Conservation (phyloP, 1,140 invertebrate species). For the Uloborus diversus region DNA sequence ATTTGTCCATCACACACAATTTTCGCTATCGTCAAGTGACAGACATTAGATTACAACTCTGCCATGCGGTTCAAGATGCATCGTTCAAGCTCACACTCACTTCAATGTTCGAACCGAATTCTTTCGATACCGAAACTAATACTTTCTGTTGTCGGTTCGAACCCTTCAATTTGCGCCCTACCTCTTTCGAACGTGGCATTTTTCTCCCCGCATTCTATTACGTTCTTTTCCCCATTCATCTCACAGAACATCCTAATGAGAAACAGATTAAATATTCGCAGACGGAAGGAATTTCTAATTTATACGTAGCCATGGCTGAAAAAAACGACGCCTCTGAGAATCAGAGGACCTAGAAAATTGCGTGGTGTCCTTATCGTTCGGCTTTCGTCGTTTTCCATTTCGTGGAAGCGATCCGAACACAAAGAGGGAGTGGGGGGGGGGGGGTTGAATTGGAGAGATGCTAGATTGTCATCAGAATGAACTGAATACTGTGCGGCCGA, state of each 20-base stretch:
- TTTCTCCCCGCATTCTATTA: too few relatives aligned
- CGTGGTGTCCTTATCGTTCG: conserved; percentile 3
- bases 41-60: too few relatives aligned
- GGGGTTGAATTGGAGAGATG: conserved; percentile 28
- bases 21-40: too few relatives aligned
- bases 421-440: neutral
- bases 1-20: too few relatives aligned
- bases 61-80: too few relatives aligned
- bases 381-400: conserved; percentile 19
- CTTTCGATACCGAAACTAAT: too few relatives aligned
- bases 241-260: conserved; percentile 41
- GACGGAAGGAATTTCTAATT: conserved; percentile 38
- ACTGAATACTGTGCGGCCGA: conserved; percentile 26
- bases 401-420: neutral
- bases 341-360: neutral
- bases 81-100: too few relatives aligned
- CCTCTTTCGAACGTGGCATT: too few relatives aligned
- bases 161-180: too few relatives aligned
- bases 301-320: conserved; percentile 4
- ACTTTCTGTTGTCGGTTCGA: too few relatives aligned
- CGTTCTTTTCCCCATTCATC: too few relatives aligned
- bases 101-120: too few relatives aligned
- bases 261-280: conserved; percentile 37
- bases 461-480: conserved; percentile 49
- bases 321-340: neutral